Evolutionary conservation across 2,113 vertebrate species (phyloP), one percentile per base, ranked within the genome.

Genomic region (Tragelaphus strepsiceros): DNA sequence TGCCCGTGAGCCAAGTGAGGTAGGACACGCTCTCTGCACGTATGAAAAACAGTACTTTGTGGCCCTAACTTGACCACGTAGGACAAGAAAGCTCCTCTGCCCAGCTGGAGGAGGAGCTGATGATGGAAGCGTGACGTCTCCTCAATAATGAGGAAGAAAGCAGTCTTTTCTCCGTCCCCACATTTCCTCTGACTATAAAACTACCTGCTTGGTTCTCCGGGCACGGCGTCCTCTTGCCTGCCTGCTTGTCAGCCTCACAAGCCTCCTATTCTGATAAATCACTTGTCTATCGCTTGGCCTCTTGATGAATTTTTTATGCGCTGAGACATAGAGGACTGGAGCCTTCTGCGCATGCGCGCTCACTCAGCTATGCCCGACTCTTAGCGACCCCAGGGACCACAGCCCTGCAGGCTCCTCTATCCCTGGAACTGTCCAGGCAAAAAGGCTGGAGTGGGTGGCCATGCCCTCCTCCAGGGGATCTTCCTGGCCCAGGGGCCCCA

Each of bases 381-480:
- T 19, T 12, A 0, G 0, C 2, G 9, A 22, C n/a, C 21, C 11
- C 6, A 2, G 3, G 35, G 35, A 26, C 71, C 13, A 35, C 12
- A 43, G 67, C 19, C 21, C 35, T 24, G 11, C 19, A 39, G 64
- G 35, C 21, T 74, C 35, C 21, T 43, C 12, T 74, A 1, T 74
- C 71, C 21, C n/a, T 74, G 71, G 71, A 39, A 24, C 24, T 39
- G 35, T 74, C 35, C 71, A 74, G 71, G 71, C 71, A 14, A 74
- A 35, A 24, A 43, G 21, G 21, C 35, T 74, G 71, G 11, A 74
- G 71, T 43, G 71, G 71, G 71, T 13, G 0, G 6, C 35, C 35
- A 14, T 26, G 11, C 71, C 35, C 35, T 74, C 0, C 71, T 43
- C 35, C 71, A 22, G 67, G 35, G 71, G 11, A 6, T 74, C 71